phyloP scores from a whole-genome alignment of 35 echinoderm and acorn worm species.

The Strongylocentrotus purpuratus region DNA sequence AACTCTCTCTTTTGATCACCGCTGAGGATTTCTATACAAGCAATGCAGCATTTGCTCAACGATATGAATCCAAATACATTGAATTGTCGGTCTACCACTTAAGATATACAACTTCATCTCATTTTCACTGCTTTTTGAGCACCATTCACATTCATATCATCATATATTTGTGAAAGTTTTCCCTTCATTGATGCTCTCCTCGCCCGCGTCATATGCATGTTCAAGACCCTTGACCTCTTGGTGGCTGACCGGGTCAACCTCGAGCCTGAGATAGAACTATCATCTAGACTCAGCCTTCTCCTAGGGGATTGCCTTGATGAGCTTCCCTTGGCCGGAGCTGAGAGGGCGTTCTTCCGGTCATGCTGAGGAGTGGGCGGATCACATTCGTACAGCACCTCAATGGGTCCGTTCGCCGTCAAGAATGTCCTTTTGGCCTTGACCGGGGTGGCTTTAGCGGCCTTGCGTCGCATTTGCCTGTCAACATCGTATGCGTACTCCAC shows the following conservation, averaged over 20 bases:
- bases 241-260: conserved; percentile 31
- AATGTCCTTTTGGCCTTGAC: conserved; percentile 39
- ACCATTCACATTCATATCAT: neutral
- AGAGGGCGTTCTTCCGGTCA: neutral
- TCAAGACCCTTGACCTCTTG: conserved; percentile 13
- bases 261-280: neutral
- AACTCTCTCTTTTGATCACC: neutral
- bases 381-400: conserved; percentile 40
- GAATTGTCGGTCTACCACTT: neutral
- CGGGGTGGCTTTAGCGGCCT: neutral
- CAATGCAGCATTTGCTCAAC: neutral
- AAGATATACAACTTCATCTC: neutral
- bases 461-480: neutral
- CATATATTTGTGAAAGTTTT: neutral
- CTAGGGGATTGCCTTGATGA: neutral
- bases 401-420: conserved; percentile 25
- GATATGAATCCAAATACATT: neutral
- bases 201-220: conserved; percentile 29
- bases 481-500: conserved; percentile 27
- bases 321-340: neutral
- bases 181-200: conserved; percentile 25
- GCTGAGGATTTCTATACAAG: neutral
- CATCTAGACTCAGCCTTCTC: conserved; percentile 31
- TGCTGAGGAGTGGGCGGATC: neutral
- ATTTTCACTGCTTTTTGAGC: conserved; percentile 12